phyloP scores from a whole-genome alignment of 2,113 vertebrate genomes.

The Pteruthius melanotis region DNA sequence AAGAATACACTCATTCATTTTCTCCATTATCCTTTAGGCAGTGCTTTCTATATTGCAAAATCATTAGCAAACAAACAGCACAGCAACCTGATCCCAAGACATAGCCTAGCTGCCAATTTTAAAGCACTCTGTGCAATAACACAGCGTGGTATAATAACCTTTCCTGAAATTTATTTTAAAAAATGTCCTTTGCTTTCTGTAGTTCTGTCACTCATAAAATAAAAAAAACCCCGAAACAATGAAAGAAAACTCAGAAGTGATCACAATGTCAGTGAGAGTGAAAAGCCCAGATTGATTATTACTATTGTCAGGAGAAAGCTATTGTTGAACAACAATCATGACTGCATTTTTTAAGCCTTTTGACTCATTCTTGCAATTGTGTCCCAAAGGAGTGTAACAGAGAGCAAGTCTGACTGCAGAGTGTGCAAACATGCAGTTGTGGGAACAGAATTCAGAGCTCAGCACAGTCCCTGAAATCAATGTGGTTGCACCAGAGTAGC shows the following conservation, averaged over 20 bases:
- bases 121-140: background rate
- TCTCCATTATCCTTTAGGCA: slow-evolving; percentile 17
- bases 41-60: background rate
- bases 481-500: background rate
- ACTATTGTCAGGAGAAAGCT: background rate
- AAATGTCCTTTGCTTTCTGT: background rate
- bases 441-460: background rate
- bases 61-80: background rate
- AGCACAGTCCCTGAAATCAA: slow-evolving; percentile 1
- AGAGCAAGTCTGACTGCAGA: background rate
- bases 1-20: background rate
- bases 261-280: background rate
- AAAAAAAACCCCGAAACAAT: background rate
- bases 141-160: background rate
- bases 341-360: slow-evolving; percentile 6
- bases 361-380: slow-evolving; percentile 11
- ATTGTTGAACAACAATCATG: background rate
- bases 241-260: background rate
- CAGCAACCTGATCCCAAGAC: background rate
- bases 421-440: background rate
- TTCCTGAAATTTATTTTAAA: slow-evolving; percentile 12
- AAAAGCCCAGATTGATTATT: slow-evolving; percentile 18
- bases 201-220: background rate
- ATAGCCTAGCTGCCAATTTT: background rate
- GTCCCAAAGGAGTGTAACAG: background rate